These are phyloP conservation scores for Entomyzon cyanotis DNA, from an alignment of 2,113 vertebrate genomes.

Conservation along the genomic window DNA sequence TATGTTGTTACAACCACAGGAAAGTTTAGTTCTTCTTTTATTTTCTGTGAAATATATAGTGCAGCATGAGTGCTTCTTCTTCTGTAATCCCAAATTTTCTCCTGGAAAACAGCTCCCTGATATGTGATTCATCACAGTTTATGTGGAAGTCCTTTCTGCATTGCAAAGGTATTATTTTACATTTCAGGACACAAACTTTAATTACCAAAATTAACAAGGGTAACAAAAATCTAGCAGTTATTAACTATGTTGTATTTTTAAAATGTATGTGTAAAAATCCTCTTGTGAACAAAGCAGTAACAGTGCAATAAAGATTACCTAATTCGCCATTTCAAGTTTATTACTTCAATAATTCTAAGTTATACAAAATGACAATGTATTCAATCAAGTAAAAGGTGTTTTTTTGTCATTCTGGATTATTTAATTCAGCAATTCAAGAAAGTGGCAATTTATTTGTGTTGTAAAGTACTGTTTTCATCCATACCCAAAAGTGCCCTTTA, in stretches of 20 bases:
- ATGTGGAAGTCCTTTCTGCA: not conserved
- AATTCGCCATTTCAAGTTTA: conserved; percentile 29
- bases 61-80: not conserved
- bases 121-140: not conserved
- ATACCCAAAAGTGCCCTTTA: not conserved
- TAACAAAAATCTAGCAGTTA: conserved; percentile 11
- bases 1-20: not conserved
- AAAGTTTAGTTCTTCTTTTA: not conserved
- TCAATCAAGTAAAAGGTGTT: not conserved
- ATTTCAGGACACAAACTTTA: conserved; percentile 22
- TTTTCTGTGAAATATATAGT: not conserved
- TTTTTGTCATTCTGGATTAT: not conserved
- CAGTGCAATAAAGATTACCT: conserved; percentile 6
- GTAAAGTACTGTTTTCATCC: not conserved
- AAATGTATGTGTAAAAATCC: not conserved
- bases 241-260: not conserved
- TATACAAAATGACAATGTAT: not conserved
- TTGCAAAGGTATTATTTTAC: not conserved
- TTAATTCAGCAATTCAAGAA: not conserved
- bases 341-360: conserved; percentile 39
- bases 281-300: not conserved
- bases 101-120: not conserved
- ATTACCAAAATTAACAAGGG: conserved; percentile 28
- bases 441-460: not conserved
- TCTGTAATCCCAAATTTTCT: not conserved